These are phyloP conservation scores for Clitarchus hookeri DNA, from an alignment of 2,888 invertebrate genomes.

Conservation along the genomic window DNA sequence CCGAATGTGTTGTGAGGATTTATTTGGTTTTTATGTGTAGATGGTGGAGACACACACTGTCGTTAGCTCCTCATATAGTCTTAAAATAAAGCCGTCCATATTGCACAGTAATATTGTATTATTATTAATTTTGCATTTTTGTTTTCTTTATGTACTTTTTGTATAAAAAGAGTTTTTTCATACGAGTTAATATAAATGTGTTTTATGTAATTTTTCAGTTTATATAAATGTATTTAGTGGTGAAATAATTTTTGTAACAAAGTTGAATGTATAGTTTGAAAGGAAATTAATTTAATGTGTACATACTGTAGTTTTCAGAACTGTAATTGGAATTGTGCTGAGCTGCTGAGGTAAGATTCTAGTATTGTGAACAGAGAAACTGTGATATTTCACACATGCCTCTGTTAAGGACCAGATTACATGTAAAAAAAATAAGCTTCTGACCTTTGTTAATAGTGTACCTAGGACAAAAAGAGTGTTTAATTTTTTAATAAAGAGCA, in stretches of 20 bases:
- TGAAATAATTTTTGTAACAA: background rate
- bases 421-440: background rate
- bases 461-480: constrained; percentile 4
- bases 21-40: background rate
- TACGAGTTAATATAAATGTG: background rate
- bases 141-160: constrained; percentile 1
- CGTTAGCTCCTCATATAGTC: background rate
- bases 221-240: background rate
- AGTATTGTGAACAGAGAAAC: constrained; percentile 4
- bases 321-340: background rate
- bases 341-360: background rate
- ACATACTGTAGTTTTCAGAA: background rate
- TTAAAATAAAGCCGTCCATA: background rate
- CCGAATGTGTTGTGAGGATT: background rate
- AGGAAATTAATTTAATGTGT: background rate
- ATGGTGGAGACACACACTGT: background rate
- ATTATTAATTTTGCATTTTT: background rate
- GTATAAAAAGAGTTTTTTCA: background rate
- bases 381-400: background rate
- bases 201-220: background rate
- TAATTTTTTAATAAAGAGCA: background rate
- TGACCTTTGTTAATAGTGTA: constrained; percentile 14
- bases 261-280: background rate
- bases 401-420: background rate
- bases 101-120: background rate